Base-by-base conservation (phyloP, 2,797 vertebrate genomes). In the Lepilemur septentrionalis region DNA sequence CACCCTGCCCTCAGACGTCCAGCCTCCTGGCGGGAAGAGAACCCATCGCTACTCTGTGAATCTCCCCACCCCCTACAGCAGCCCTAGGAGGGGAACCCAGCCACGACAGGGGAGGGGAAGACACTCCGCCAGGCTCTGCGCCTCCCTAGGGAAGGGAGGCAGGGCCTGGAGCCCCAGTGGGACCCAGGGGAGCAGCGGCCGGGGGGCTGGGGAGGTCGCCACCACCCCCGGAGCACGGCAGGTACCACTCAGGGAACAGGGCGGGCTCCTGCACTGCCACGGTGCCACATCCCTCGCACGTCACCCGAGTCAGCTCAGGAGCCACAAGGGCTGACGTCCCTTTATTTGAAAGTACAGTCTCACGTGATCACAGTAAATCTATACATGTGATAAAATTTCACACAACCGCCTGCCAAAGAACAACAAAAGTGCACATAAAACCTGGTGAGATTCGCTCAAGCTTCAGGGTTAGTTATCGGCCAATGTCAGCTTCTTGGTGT, bases 401-500 rank as follows among this genome's bases (percentile, higher is more conserved):
- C 0, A 25, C 41, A 12, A n/a, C 46, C 7, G 23, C 17, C 75
- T 18, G n/a, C 25, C 32, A 14, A 28, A 30, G 12, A 79, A 25
- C 13, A 28, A 14, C 28, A 82, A 11, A 28, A 4, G 23, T 14
- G 28, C 55, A 0, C 0, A 1, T 18, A 4, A 22, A 57, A 59
- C 14, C 17, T 32, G 55, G 28, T 7, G 55, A 7, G 18, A 22
- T 3, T 0, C 0, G 0, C 17, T 2, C 4, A 1, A 5, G 46
- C 22, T 9, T 23, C 43, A 0, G 43, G 69, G 18, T 2, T 2
- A 8, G 86, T 10, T 2, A n/a, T 23, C 12, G 0, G n/a, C 0
- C 38, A 2, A 1, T 0, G 0, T 3, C 30, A 0, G 5, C 35
- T 2, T 61, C 55, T 46, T 12, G 2, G 6, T 0, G 18, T 3